These are phyloP conservation scores for Engystomops pustulosus DNA, from an alignment of 2,113 vertebrate genomes.

Conservation along the genomic window DNA sequence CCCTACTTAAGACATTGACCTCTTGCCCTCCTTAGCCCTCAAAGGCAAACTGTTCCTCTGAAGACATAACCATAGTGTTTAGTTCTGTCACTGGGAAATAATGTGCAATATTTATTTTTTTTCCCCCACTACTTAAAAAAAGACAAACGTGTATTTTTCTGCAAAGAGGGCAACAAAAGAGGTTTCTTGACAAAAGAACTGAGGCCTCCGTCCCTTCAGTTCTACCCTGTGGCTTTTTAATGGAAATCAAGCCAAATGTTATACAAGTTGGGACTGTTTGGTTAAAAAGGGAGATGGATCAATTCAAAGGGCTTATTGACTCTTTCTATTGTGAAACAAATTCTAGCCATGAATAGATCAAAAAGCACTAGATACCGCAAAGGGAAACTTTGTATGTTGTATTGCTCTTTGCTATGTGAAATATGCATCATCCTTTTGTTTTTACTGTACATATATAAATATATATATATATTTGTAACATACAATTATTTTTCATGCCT, in stretches of 20 bases:
- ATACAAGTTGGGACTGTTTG: conserved; percentile 83
- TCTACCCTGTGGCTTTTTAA: conserved; percentile 86
- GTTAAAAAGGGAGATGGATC: conserved; percentile 63
- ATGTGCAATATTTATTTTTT: conserved; percentile 86
- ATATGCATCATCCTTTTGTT: conserved; percentile 56
- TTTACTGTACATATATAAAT: conserved; percentile 58
- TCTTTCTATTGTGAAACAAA: conserved; percentile 87
- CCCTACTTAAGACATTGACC: background rate
- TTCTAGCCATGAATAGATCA: conserved; percentile 81
- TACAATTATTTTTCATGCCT: conserved; percentile 77
- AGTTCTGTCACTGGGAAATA: conserved; percentile 68
- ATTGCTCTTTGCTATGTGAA: conserved; percentile 70
- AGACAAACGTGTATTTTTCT: conserved; percentile 82
- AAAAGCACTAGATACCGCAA: conserved; percentile 81
- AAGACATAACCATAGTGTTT: conserved; percentile 30
- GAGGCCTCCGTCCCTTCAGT: conserved; percentile 78
- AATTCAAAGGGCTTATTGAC: conserved; percentile 82
- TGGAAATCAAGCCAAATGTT: conserved; percentile 86
- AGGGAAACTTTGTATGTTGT: conserved; percentile 76
- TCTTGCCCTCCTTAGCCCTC: conserved; percentile 2
- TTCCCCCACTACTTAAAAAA: conserved; percentile 73
- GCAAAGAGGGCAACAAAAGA: conserved; percentile 85
- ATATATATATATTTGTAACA: conserved; percentile 86
- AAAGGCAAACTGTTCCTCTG: conserved; percentile 5
- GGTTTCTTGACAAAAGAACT: conserved; percentile 79